These are phyloP conservation scores for Pardalotus punctatus DNA, from an alignment of 2,113 vertebrate species.

Conservation along the genomic window DNA sequence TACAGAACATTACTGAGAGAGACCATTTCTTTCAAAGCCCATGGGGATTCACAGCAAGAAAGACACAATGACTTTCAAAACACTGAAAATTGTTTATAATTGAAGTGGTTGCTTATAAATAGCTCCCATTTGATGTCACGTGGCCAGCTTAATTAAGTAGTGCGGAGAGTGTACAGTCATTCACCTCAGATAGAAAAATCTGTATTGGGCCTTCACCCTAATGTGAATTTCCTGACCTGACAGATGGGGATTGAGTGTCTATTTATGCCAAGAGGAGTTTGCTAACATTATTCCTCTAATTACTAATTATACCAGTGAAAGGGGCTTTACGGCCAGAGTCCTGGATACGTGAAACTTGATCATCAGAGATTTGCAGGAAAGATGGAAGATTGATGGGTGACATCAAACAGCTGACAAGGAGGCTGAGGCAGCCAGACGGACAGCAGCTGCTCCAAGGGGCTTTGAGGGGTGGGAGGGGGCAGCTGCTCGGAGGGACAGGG, in stretches of 20 bases:
- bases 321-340: constrained; percentile 59
- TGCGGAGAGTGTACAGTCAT: background rate
- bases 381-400: constrained; percentile 78
- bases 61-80: background rate
- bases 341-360: constrained; percentile 76
- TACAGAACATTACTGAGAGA: background rate
- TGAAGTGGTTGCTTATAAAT: background rate
- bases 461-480: background rate
- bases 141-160: constrained; percentile 7
- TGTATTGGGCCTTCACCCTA: background rate
- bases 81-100: constrained; percentile 1
- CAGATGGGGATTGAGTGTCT: constrained; percentile 85
- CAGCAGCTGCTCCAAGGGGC: constrained; percentile 70
- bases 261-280: constrained; percentile 75
- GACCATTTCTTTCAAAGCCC: background rate
- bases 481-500: background rate
- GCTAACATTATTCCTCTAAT: constrained; percentile 77
- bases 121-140: background rate
- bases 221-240: constrained; percentile 72
- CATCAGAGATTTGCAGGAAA: constrained; percentile 77
- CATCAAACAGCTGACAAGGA: constrained; percentile 76
- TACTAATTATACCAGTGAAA: constrained; percentile 78
- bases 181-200: constrained; percentile 33
- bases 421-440: constrained; percentile 34
- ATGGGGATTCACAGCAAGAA: background rate